A percentile compares a stretch with the other conserved stretches of the same genome.
Evolutionary conservation across 2,113 vertebrate species (phyloP).

Genomic region (Scartelaos histophorus): DNA sequence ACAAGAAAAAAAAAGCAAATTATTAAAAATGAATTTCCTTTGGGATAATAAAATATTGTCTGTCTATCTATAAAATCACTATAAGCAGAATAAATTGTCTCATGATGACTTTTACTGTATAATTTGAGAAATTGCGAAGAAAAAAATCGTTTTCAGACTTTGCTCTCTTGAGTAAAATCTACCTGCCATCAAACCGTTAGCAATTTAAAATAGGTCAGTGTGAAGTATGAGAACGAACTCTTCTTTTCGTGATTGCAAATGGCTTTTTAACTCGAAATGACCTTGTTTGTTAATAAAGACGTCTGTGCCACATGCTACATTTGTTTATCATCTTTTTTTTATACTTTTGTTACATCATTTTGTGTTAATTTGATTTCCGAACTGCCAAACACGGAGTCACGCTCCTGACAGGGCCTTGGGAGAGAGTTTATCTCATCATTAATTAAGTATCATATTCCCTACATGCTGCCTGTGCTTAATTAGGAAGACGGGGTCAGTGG

Average conservation of each 20-base stretch:
- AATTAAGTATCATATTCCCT: conserved; percentile 99
- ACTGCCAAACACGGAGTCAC: conserved; percentile 99
- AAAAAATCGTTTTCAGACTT: too few relatives aligned
- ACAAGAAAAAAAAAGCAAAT: too few relatives aligned
- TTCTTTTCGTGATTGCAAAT: background rate
- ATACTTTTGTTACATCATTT: conserved; percentile 58
- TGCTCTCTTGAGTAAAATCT: background rate
- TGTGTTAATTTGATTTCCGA: conserved; percentile 90
- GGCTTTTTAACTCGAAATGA: background rate
- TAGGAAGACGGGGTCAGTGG: conserved; percentile 97
- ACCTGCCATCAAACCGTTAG: background rate
- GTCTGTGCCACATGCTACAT: background rate
- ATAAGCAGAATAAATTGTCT: too few relatives aligned
- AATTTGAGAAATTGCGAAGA: too few relatives aligned
- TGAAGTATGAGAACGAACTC: background rate
- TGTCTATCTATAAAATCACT: too few relatives aligned
- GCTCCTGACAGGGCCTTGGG: conserved; percentile 97
- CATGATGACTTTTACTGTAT: too few relatives aligned
- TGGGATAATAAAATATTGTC: too few relatives aligned
- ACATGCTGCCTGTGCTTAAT: conserved; percentile 97
- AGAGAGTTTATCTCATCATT: conserved; percentile 99
- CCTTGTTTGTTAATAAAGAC: background rate
- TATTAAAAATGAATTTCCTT: too few relatives aligned
- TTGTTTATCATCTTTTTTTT: conserved; percentile 62
- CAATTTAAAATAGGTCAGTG: background rate